Percentiles rank a stretch among this genome's conserved stretches.
Conservation (phyloP, 2,797 vertebrate species). For the Rhabdophis nuchalis region DNA sequence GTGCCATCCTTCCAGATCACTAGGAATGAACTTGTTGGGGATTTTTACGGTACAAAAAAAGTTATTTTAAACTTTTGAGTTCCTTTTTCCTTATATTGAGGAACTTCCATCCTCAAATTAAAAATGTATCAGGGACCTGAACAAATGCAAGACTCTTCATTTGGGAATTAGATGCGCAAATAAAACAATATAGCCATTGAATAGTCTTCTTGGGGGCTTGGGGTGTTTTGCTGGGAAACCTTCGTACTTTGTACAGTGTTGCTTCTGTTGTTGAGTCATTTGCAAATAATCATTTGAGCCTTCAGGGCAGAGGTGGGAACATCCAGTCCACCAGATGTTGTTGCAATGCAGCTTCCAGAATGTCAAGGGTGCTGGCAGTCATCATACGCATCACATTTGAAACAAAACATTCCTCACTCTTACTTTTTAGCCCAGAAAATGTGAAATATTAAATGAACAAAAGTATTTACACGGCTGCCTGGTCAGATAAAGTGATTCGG, state of each 20-base stretch:
- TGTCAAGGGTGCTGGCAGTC: neutral
- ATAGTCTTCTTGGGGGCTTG: neutral
- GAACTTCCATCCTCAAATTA: neutral
- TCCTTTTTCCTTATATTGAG: too few relatives aligned
- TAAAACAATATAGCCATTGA: neutral
- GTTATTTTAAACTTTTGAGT: neutral
- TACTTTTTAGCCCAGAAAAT: conserved; percentile 14
- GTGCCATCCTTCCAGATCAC: neutral
- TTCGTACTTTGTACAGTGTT: neutral
- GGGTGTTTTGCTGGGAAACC: neutral
- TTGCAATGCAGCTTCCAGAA: neutral
- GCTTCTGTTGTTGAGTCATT: neutral
- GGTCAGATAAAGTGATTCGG: neutral
- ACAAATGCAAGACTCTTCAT: neutral
- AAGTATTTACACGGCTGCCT: neutral
- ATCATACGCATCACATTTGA: neutral
- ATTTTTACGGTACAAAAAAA: neutral
- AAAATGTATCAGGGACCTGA: neutral
- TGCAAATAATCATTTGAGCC: neutral
- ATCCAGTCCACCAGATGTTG: neutral
- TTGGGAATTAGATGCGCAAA: neutral
- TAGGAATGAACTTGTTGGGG: neutral
- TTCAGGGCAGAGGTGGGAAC: neutral
- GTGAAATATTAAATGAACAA: neutral
- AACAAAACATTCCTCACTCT: neutral